Base-by-base conservation (phyloP, 2,797 vertebrate genomes). In the Thalassophryne amazonica region DNA sequence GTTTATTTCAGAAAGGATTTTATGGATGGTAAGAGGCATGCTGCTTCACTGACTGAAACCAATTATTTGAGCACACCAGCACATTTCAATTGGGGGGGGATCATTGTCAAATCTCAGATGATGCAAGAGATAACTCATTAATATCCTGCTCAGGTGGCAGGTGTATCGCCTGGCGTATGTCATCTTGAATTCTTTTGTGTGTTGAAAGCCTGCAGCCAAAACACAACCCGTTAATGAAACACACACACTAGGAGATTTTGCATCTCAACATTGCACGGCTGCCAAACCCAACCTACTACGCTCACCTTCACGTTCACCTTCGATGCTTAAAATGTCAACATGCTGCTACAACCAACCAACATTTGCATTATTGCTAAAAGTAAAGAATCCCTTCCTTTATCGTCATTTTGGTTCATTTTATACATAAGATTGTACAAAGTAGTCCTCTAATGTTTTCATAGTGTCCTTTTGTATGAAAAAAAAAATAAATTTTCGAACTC, bases 391-490 rank as follows among this genome's bases (percentile, higher is more conserved):
- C 54, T 38, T 66, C 45, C 47, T 54, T 60, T 71, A 73, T 59
- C 52, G 56, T 72, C 67, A 79, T 77, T 82, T 86, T 15, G 56
- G 74, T 84, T 82, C 55, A 88, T 88, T 89, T 90, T 89, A 88
- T 89, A 90, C 85, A 88, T 87, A 85, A 78, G 78, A 88, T 87
- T 91, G 88, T 91, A 88, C 79, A 90, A 88, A 89, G 83, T 86
- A 87, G 87, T 89, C 86, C 86, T 89, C 84, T 91, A 85, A 86
- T 89, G 89, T 91, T 91, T 92, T 91, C 89, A 91, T 90, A 90
- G 88, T 91, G 83, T 90, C 78, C 89, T 90, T 91, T 91, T 88
- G 87, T 90, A 91, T 89, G 83, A 90, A 90, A 62, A 19, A 53
- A n/a, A n/a, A n/a, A 92, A 89, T 90, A 91, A 88, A 89, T 89